Percentiles rank a stretch among this genome's conserved stretches.
Evolutionary conservation across 2,113 vertebrate species (phyloP).

Genomic region (Theristicus caerulescens): DNA sequence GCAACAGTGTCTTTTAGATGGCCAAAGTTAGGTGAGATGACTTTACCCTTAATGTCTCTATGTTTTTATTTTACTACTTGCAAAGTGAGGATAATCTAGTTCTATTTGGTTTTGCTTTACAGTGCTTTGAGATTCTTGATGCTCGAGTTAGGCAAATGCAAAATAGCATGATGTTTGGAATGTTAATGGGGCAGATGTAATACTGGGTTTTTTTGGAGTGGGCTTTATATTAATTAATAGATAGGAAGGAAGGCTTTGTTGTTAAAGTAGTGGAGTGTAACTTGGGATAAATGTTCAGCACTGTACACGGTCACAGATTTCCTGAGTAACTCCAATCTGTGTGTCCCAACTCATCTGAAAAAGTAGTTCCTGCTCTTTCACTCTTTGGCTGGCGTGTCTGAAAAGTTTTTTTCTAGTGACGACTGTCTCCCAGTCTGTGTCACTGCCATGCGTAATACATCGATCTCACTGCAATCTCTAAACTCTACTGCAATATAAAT

Average conservation of each 20-base stretch:
- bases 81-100: not conserved
- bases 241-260: not conserved
- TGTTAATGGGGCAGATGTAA: conserved; percentile 4
- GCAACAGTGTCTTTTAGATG: not conserved
- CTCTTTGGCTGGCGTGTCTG: not conserved
- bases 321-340: not conserved
- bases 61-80: not conserved
- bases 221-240: not conserved
- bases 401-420: not conserved
- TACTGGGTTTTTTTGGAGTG: not conserved
- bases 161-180: not conserved
- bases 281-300: not conserved
- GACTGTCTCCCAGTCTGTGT: not conserved
- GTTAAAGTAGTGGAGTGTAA: not conserved
- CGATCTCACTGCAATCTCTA: not conserved
- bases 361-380: not conserved
- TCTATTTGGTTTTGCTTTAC: not conserved
- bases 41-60: not conserved
- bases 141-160: not conserved
- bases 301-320: not conserved
- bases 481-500: not conserved
- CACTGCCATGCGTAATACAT: not conserved
- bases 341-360: not conserved
- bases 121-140: not conserved
- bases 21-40: not conserved